These are phyloP conservation scores for Bursaphelenchus okinawaensis DNA, from an alignment of 2,888 invertebrate genomes.

Conservation along the genomic window DNA sequence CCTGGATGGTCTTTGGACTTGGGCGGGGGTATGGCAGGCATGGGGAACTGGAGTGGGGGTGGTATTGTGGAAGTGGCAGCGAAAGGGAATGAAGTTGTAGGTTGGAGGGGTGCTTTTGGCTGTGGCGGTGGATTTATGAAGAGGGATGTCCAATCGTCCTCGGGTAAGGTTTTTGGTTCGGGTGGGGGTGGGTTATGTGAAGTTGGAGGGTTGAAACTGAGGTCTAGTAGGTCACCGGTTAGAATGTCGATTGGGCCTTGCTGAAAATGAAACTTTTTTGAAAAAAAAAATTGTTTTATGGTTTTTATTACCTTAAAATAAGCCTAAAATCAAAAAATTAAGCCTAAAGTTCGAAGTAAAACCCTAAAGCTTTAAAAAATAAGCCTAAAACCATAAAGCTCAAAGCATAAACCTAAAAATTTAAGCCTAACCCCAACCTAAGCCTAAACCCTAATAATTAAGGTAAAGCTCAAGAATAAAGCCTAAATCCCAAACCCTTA, in stretches of 20 bases:
- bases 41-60: slow-evolving; percentile 1
- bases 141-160: slow-evolving; percentile 9
- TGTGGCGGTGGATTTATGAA: not conserved
- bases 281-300: no score
- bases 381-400: no score
- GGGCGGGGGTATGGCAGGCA: slow-evolving; percentile 3
- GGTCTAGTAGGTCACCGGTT: slow-evolving; percentile 17
- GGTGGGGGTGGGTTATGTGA: not conserved
- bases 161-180: slow-evolving; percentile 1
- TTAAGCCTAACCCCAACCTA: no score
- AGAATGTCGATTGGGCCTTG: slow-evolving; percentile 13
- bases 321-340: no score
- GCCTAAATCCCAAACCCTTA: no score
- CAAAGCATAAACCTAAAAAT: no score
- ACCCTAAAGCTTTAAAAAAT: no score
- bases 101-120: not conserved
- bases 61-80: not conserved
- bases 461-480: no score
- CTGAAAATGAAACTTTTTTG: slow-evolving; percentile 24
- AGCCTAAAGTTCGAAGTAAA: no score
- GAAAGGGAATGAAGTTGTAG: not conserved
- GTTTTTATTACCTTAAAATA: no score
- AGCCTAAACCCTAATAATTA: no score
- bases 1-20: slow-evolving; percentile 3
- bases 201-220: not conserved